Evolutionary conservation across 2,113 vertebrate species (phyloP).

Genomic region (Sardina pilchardus): DNA sequence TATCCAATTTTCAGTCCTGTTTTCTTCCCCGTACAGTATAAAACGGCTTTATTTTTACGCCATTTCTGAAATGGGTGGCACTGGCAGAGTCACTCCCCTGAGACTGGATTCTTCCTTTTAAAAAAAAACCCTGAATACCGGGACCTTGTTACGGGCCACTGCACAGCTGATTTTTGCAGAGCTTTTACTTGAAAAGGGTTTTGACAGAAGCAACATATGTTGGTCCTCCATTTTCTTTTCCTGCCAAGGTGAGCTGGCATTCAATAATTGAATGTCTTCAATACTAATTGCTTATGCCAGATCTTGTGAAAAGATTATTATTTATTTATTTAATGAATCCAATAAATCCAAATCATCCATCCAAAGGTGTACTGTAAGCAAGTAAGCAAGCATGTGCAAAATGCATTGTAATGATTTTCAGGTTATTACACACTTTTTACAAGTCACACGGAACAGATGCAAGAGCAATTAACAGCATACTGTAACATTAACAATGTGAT

Average conservation of each 20-base stretch:
- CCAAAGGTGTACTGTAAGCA: neutral
- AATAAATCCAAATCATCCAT: neutral
- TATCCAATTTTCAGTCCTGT: neutral
- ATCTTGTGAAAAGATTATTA: neutral
- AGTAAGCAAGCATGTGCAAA: neutral
- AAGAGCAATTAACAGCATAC: neutral
- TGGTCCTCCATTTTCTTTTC: neutral
- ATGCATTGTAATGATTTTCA: neutral
- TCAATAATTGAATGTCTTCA: neutral
- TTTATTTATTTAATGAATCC: too few species aligned
- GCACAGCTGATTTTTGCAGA: neutral
- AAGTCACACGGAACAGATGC: neutral
- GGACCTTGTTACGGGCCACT: neutral
- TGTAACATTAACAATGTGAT: too few species aligned
- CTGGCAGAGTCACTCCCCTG: constrained; percentile 18
- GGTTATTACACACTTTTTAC: neutral
- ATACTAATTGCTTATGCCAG: neutral
- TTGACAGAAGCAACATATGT: neutral
- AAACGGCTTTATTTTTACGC: constrained; percentile 5
- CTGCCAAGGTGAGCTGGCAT: neutral
- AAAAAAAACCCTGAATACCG: constrained; percentile 10
- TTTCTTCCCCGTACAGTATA: neutral
- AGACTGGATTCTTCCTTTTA: neutral
- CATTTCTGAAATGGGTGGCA: neutral
- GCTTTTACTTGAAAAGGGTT: neutral